Conservation (phyloP, 1,140 invertebrate genomes). For the Chelonus insularis region DNA sequence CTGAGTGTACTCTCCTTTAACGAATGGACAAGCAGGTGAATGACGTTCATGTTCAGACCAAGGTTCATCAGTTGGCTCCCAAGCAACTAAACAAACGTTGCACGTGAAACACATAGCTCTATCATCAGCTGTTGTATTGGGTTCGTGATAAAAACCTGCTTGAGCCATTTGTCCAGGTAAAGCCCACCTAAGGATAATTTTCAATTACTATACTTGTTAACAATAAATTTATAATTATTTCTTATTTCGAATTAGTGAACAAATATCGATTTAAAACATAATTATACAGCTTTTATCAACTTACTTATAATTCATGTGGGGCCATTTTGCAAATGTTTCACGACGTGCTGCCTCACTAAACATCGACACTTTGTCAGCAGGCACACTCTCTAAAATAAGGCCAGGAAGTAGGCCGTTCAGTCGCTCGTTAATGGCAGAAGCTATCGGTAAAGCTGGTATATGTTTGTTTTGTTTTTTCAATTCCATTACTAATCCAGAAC, state of each 20-base stretch:
- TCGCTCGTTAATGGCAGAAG: conserved; percentile 84
- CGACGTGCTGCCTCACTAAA: conserved; percentile 87
- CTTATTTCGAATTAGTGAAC: neutral
- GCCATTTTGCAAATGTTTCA: conserved; percentile 91
- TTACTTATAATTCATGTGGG: conserved; percentile 95
- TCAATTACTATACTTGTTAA: conserved; percentile 10
- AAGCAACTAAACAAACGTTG: conserved; percentile 89
- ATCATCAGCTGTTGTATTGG: conserved; percentile 85
- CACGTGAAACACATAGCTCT: conserved; percentile 94
- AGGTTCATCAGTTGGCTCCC: conserved; percentile 95
- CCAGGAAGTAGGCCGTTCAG: conserved; percentile 73
- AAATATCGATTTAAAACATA: neutral
- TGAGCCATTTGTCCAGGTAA: conserved; percentile 93
- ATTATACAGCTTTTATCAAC: no score
- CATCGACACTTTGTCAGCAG: conserved; percentile 75
- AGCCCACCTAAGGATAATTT: conserved; percentile 73
- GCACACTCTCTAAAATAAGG: conserved; percentile 54
- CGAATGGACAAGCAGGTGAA: conserved; percentile 89
- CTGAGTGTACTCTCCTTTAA: conserved; percentile 91
- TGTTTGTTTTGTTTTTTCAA: conserved; percentile 80
- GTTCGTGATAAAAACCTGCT: conserved; percentile 94
- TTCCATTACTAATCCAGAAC: conserved; percentile 76
- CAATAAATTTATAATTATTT: neutral
- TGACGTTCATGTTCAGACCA: conserved; percentile 95
- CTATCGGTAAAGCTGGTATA: conserved; percentile 82